Conservation (phyloP, 2,113 vertebrate species). For the Gobiocypris rarus region DNA sequence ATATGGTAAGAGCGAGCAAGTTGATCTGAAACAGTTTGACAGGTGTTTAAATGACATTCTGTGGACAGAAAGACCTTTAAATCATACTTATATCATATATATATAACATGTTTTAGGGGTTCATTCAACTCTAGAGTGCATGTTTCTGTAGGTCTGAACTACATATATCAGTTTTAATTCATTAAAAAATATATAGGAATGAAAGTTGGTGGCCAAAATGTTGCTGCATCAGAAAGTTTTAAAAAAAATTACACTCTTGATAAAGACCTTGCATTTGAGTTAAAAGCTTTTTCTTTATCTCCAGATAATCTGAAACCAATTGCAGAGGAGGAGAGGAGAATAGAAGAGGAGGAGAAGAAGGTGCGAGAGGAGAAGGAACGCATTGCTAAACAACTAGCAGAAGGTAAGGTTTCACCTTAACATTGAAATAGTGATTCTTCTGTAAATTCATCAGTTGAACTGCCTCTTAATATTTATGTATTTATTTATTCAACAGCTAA, state of each 20-base stretch:
- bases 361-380: constrained; percentile 84
- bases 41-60: not conserved
- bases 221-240: not conserved
- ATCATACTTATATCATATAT: too few relatives aligned
- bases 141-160: not conserved
- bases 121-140: not conserved
- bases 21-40: not conserved
- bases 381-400: constrained; percentile 84
- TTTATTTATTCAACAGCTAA: constrained; percentile 74
- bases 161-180: not conserved
- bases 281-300: not conserved
- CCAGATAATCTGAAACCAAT: constrained; percentile 89
- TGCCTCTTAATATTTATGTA: too few relatives aligned
- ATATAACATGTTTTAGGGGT: not conserved
- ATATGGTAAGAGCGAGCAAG: constrained; percentile 81
- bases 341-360: constrained; percentile 88
- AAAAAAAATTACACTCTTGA: not conserved
- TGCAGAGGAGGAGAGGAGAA: constrained; percentile 85
- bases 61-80: not conserved
- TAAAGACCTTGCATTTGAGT: not conserved
- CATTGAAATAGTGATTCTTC: not conserved
- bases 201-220: not conserved
- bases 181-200: not conserved
- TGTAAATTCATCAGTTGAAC: not conserved
- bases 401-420: constrained; percentile 75